phyloP scores from a whole-genome alignment of 2,888 invertebrate species.

The Xestia c-nigrum region DNA sequence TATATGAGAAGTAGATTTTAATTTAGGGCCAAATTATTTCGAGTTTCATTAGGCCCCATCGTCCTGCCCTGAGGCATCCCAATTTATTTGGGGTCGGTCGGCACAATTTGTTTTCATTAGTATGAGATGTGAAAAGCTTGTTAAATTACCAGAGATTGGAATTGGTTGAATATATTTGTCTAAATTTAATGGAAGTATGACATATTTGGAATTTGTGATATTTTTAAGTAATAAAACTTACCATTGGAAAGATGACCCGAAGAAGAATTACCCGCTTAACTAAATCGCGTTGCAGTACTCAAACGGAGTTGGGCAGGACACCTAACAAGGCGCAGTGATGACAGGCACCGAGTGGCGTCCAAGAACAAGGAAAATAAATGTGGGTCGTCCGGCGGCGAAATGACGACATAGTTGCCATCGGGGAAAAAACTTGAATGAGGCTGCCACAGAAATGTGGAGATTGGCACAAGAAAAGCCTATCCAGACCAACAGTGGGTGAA shows the following conservation, averaged over 20 bases:
- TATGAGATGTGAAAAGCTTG: constrained; percentile 13
- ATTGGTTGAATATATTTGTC: neutral
- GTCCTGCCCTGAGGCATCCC: constrained; percentile 19
- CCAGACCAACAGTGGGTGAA: no score
- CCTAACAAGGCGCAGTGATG: no score
- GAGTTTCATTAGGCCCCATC: constrained; percentile 14
- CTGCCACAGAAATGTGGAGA: no score
- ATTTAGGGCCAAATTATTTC: constrained; percentile 18
- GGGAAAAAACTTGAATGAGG: no score
- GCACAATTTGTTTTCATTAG: constrained; percentile 25
- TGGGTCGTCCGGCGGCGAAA: no score
- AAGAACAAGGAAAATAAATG: no score
- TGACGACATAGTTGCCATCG: no score
- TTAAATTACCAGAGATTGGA: neutral
- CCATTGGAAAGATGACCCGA: neutral
- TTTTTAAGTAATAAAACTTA: neutral
- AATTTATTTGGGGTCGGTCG: constrained; percentile 24
- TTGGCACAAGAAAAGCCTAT: no score
- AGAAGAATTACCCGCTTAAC: no score
- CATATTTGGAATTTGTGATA: neutral
- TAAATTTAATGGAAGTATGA: neutral
- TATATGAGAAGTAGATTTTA: constrained; percentile 14
- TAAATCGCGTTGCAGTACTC: no score
- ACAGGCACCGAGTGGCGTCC: no score
- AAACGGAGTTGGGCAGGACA: no score